Evolutionary conservation across 2,888 invertebrate genomes (phyloP).

Genomic region (Apantesis nais): DNA sequence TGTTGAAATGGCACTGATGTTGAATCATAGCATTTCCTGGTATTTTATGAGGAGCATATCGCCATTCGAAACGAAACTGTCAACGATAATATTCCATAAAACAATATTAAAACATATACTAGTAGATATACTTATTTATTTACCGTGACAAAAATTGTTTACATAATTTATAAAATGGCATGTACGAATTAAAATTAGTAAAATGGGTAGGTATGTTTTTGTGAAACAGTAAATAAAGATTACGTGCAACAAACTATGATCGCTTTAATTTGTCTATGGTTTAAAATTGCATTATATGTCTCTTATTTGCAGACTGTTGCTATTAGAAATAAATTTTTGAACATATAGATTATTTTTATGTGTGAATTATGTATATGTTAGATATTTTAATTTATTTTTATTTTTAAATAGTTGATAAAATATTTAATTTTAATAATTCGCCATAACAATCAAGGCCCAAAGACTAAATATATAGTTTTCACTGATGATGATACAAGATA

Average conservation of each 20-base stretch:
- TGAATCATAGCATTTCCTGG: slow-evolving; percentile 86
- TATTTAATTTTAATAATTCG: background rate
- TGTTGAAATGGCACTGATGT: slow-evolving; percentile 69
- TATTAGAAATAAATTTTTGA: background rate
- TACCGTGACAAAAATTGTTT: slow-evolving; percentile 64
- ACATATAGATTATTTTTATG: background rate
- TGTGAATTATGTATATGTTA: background rate
- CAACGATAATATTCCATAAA: slow-evolving; percentile 73
- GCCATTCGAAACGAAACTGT: slow-evolving; percentile 81
- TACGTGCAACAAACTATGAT: slow-evolving; percentile 73
- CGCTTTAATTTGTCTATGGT: slow-evolving; percentile 64
- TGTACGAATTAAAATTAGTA: slow-evolving; percentile 51
- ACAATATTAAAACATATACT: slow-evolving; percentile 62
- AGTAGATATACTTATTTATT: slow-evolving; percentile 49
- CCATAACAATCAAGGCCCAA: background rate
- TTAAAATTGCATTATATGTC: background rate
- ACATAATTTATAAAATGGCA: slow-evolving; percentile 64
- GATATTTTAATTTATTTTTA: too few relatives aligned
- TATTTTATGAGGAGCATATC: slow-evolving; percentile 79
- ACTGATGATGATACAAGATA: background rate
- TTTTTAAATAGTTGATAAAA: too few relatives aligned
- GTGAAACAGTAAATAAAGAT: slow-evolving; percentile 78
- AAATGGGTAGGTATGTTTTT: slow-evolving; percentile 64
- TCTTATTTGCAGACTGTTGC: background rate
- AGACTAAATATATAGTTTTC: background rate